Conservation (phyloP, 2,888 invertebrate species). For the Marronus borbonicus region DNA sequence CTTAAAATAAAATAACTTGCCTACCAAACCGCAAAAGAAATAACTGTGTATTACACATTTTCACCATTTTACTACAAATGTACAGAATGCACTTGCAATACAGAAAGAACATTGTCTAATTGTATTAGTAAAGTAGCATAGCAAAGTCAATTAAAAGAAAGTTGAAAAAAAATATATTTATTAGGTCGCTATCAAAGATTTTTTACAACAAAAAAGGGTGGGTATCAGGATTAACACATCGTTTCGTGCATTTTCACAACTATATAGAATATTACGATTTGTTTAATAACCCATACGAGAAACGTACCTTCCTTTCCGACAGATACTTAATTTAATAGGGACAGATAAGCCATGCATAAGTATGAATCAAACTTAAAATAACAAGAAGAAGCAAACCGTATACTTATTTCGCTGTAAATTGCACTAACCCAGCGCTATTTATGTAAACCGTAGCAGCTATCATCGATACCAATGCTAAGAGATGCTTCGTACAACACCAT, state of each 20-base stretch:
- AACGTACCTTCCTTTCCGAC: neutral
- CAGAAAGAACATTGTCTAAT: neutral
- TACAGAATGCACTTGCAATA: no score
- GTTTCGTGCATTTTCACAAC: conserved; percentile 12
- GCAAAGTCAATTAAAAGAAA: conserved; percentile 19
- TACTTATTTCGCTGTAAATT: conserved; percentile 3
- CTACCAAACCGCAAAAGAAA: no score
- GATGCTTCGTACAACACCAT: conserved; percentile 46
- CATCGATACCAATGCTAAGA: conserved; percentile 43
- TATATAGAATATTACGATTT: neutral
- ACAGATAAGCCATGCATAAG: neutral
- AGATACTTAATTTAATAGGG: neutral
- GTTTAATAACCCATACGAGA: neutral
- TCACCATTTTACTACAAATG: no score
- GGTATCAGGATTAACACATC: neutral
- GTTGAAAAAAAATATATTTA: conserved; percentile 39
- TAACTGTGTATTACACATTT: no score
- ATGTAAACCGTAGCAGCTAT: conserved; percentile 46
- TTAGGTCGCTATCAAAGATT: conserved; percentile 2
- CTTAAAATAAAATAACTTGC: no score
- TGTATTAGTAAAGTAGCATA: neutral
- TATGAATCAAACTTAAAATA: conserved; percentile 6
- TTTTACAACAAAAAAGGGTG: conserved; percentile 18
- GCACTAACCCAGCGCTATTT: conserved; percentile 37
- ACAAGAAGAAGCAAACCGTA: neutral